Evolutionary conservation across 2,888 invertebrate genomes (phyloP), one percentile per base, ranked within the genome.

Genomic region (Pyrrhia umbra): DNA sequence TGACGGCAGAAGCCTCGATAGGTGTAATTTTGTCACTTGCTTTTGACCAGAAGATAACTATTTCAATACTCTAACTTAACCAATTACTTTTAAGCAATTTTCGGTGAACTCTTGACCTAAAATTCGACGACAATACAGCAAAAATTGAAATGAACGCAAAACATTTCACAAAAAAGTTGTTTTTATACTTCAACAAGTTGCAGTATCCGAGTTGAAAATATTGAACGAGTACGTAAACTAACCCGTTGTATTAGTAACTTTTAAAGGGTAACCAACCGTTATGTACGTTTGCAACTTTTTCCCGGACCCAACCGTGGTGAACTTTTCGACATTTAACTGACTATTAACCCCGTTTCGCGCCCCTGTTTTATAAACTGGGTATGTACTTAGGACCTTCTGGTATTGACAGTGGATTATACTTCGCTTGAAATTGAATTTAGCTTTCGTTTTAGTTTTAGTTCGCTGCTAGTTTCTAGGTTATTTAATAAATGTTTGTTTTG

Each of bases 281-380:
- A 20, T 25, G 13, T 16, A 40, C 15, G 10, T 37, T 34, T 8
- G 2, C 3, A 70, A 76, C 50, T 42, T 51, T 70, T 40, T 15
- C 40, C 18, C 25, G 18, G 15, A 6, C 18, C 21, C 18, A 15
- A 4, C 37, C 13, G 13, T 47, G 27, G 16, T n/a, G 23, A 70
- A 76, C 37, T 76, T 76, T 70, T 37, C 20, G 30, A 15, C 30
- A 21, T 47, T 18, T 34, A 63, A 46, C 49, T 69, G 30, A 45
- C 72, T 55, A 55, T 71, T 76, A 63, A 51, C 63, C 72, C 42
- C 46, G 45, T 64, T 55, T 6, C 9, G 0, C 43, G n/a, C n/a
- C 25, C 6, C 20, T 43, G 65, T n/a, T 65, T 63, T 42, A 49
- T 72, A 51, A 72, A 20, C 58, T 40, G 21, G 18, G 21, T 49